Evolutionary conservation across 2,113 vertebrate species (phyloP).

Genomic region (Corvus cornix): DNA sequence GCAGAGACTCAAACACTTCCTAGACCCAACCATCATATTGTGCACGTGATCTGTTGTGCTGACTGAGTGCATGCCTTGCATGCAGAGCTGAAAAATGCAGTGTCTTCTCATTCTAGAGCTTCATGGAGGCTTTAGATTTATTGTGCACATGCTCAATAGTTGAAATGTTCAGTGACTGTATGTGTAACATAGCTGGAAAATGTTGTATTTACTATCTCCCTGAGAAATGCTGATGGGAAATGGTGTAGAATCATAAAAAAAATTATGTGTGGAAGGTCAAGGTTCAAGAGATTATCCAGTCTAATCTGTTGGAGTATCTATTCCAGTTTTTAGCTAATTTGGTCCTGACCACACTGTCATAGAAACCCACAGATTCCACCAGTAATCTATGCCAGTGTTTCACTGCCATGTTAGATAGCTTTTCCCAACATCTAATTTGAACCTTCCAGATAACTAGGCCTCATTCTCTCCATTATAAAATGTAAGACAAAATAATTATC

Average conservation of each 20-base stretch:
- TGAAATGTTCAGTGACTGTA: background rate
- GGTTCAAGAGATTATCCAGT: background rate
- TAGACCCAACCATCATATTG: background rate
- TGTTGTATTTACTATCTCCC: background rate
- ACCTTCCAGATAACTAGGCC: background rate
- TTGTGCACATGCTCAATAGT: background rate
- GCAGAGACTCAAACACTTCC: background rate
- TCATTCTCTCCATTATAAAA: background rate
- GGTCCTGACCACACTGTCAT: background rate
- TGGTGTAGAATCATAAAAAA: background rate
- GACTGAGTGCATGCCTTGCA: background rate
- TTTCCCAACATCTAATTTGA: background rate
- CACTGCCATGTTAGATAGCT: background rate
- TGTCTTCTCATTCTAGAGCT: background rate
- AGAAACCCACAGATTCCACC: background rate
- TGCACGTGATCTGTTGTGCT: fast-evolving
- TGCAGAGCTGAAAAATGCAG: background rate
- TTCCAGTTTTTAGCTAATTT: background rate
- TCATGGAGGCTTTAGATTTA: background rate
- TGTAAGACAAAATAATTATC: background rate
- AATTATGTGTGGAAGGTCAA: background rate
- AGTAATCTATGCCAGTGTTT: background rate
- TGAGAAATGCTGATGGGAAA: background rate
- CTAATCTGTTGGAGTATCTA: background rate
- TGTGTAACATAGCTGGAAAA: background rate